Percentiles rank a stretch among this genome's conserved stretches.
These are phyloP conservation scores for Lymantria monacha DNA, from an alignment of 2,888 invertebrate genomes.

Conservation along the genomic window DNA sequence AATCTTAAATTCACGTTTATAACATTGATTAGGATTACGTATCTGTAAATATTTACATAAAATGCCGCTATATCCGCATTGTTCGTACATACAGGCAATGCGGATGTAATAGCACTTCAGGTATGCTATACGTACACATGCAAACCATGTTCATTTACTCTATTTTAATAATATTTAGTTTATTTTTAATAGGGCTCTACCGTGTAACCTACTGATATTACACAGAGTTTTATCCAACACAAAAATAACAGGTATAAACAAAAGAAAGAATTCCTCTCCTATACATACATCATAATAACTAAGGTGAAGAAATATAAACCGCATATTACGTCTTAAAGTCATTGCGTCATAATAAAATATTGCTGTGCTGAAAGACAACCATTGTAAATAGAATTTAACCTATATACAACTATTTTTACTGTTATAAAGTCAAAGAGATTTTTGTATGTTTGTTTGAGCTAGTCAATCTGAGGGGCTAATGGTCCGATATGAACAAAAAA, in stretches of 20 bases:
- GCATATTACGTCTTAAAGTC: slow-evolving; percentile 10
- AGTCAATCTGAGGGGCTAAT: too few species aligned
- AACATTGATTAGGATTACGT: too few species aligned
- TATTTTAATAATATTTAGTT: background rate
- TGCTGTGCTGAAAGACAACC: slow-evolving; percentile 6
- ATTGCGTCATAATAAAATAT: slow-evolving; percentile 11
- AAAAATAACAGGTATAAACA: background rate
- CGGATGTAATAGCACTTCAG: too few species aligned
- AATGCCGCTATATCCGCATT: too few species aligned
- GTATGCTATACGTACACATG: background rate
- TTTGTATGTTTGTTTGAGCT: too few species aligned
- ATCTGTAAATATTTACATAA: too few species aligned
- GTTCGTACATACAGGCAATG: too few species aligned
- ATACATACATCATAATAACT: background rate
- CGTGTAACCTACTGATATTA: background rate
- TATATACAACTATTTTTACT: too few species aligned
- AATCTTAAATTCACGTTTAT: too few species aligned
- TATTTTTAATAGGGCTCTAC: background rate
- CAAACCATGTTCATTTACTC: background rate
- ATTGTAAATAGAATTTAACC: slow-evolving; percentile 9
- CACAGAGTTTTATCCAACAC: background rate
- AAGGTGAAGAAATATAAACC: slow-evolving; percentile 10
- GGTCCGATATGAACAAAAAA: too few species aligned
- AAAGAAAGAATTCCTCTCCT: background rate
- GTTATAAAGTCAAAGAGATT: too few species aligned